A percentile compares a stretch with the other conserved stretches of the same genome.
Conservation (phyloP, 2,888 invertebrate species). For the Amphipoea lucens region DNA sequence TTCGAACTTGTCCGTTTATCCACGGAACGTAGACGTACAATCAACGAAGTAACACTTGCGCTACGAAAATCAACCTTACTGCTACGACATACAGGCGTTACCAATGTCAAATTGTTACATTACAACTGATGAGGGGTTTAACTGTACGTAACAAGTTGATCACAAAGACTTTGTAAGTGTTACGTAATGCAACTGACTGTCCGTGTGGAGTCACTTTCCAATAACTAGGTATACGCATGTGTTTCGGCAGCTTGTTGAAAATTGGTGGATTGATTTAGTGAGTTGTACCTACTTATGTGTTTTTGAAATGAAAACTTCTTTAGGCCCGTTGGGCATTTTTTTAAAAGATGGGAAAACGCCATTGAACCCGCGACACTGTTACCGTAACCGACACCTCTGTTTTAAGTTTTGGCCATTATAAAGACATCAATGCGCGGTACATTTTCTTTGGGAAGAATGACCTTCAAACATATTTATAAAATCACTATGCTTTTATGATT, state of each 20-base stretch:
- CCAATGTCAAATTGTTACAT: not conserved
- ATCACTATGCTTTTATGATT: no score
- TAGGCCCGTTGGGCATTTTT: no score
- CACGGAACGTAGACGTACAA: no score
- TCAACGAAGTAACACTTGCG: no score
- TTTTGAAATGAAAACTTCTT: not conserved
- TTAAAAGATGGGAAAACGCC: no score
- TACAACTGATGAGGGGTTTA: not conserved
- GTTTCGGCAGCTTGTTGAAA: slow-evolving; percentile 2
- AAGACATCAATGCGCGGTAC: no score
- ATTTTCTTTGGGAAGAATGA: no score
- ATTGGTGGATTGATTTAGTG: slow-evolving; percentile 8
- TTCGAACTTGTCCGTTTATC: slow-evolving; percentile 19
- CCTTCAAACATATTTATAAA: no score
- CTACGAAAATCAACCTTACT: not conserved
- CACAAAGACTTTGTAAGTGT: slow-evolving; percentile 48
- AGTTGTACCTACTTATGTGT: not conserved
- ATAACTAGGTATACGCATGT: slow-evolving; percentile 40
- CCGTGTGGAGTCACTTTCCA: slow-evolving; percentile 51
- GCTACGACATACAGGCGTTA: not conserved
- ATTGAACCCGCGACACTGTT: no score
- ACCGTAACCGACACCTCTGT: no score
- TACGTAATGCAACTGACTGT: slow-evolving; percentile 37
- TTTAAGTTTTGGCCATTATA: no score
- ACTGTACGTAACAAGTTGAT: slow-evolving; percentile 39